Base-by-base conservation (phyloP, 1,140 invertebrate genomes). In the Subanguina moxae region DNA sequence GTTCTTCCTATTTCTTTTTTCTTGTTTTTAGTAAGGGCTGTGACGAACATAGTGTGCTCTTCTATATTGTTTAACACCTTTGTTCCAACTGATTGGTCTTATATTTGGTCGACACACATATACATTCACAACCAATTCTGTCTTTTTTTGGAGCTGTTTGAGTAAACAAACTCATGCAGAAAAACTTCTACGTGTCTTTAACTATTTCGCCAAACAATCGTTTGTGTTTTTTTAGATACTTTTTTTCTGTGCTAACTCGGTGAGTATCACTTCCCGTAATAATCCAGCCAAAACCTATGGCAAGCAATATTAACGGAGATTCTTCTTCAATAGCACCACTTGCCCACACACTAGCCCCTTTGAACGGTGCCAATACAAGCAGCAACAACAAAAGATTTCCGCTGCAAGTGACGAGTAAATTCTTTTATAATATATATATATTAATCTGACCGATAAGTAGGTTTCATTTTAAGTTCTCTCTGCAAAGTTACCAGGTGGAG, bases 371-470 rank as follows among this genome's bases (percentile, higher is more conserved):
- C 13, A 70, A 69, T 30, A 52, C 67, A 27, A 28, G 28, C 17
- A 32, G 21, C 25, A 70, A 70, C 23, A 64, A 45, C 23, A 48
- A 61, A 45, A 48, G 23, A 56, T 65, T 57, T 42, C 70, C 74
- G 23, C 17, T 75, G 13, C 73, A 75, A 65, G 43, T 77, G 19
- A 77, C 73, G 57, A 56, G 73, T 65, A 57, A 8, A 56, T 71
- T 17, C 21, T 8, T 38, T 46, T 61, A 25, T 13, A n/a, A 17
- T 15, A 21, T 62, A 43, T 3, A 21, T n/a, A 30, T 19, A 13
- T 7, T 52, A 21, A 52, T 52, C 17, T 5, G 48, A 7, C 15
- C 48, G 17, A 52, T 5, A 7, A 21, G 17, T 52, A 15, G 3
- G 32, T 11, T 3, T 38, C 32, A 38, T 38, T 57, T 73, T 28